These are phyloP conservation scores for Bufotes viridis DNA, from an alignment of 2,797 vertebrate species.

Conservation along the genomic window DNA sequence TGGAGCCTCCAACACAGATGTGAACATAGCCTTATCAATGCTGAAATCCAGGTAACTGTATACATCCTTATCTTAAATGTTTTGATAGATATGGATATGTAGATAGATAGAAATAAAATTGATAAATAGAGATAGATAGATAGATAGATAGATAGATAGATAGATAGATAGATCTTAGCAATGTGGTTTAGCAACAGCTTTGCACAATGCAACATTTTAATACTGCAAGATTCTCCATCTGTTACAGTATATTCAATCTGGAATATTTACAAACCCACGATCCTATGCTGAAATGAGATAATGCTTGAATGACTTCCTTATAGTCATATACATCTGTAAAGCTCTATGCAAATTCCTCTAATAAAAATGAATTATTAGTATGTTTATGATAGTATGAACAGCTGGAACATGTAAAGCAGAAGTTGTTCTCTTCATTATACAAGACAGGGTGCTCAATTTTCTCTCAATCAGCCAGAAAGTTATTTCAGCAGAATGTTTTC, in stretches of 20 bases:
- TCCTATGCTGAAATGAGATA: conserved; percentile 22
- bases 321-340: conserved; percentile 35
- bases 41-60: no score
- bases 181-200: neutral
- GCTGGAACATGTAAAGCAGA: conserved; percentile 35
- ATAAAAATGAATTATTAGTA: conserved; percentile 42
- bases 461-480: conserved; percentile 31
- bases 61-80: no score
- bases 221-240: conserved; percentile 23
- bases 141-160: neutral
- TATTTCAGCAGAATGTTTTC: conserved; percentile 1
- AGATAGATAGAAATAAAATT: neutral
- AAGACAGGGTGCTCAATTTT: conserved; percentile 34
- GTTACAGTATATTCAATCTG: conserved; percentile 36
- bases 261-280: conserved; percentile 38
- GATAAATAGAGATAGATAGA: neutral
- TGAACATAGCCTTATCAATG: no score
- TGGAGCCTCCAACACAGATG: no score
- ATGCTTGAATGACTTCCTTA: conserved; percentile 24
- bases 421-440: conserved; percentile 18
- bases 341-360: conserved; percentile 19
- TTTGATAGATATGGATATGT: neutral
- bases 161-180: neutral
- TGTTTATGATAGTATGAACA: conserved; percentile 45
- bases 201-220: neutral